A percentile compares a stretch with the other conserved stretches of the same genome.
These are phyloP conservation scores for Petrocephalus schoutedeni DNA, from an alignment of 2,797 vertebrate genomes.

Conservation along the genomic window DNA sequence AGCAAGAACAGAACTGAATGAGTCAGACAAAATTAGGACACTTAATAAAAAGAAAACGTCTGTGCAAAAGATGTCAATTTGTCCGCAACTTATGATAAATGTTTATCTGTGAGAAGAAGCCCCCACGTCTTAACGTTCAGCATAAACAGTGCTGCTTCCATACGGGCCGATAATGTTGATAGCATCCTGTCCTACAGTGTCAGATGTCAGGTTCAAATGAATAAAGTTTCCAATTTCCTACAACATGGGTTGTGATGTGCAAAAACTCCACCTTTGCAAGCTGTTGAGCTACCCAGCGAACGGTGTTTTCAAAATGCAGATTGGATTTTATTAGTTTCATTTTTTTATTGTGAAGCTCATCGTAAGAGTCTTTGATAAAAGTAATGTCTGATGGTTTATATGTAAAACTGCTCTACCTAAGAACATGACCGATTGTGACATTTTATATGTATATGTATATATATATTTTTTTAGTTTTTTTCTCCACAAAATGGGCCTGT, in stretches of 20 bases:
- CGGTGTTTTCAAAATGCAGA: neutral
- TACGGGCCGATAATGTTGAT: neutral
- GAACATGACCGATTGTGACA: neutral
- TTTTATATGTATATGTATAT: neutral
- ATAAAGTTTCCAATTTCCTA: neutral
- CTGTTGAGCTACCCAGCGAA: neutral
- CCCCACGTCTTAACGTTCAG: neutral
- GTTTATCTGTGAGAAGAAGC: neutral
- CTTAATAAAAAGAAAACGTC: neutral
- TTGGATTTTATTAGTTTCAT: neutral
- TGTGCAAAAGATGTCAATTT: neutral
- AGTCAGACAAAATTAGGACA: too few relatives aligned
- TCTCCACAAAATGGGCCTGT: neutral
- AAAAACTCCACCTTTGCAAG: neutral
- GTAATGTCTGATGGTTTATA: neutral
- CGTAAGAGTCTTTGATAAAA: neutral
- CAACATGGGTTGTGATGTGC: neutral
- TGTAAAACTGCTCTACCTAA: neutral
- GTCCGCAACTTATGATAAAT: neutral
- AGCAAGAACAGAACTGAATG: neutral
- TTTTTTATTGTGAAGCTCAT: neutral
- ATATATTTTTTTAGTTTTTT: neutral
- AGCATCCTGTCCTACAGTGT: neutral
- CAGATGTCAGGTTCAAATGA: neutral
- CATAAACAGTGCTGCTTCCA: neutral